A percentile compares a stretch with the other conserved stretches of the same genome.
Conservation (phyloP, 2,888 invertebrate species). For the Himalopsyche tibetana region DNA sequence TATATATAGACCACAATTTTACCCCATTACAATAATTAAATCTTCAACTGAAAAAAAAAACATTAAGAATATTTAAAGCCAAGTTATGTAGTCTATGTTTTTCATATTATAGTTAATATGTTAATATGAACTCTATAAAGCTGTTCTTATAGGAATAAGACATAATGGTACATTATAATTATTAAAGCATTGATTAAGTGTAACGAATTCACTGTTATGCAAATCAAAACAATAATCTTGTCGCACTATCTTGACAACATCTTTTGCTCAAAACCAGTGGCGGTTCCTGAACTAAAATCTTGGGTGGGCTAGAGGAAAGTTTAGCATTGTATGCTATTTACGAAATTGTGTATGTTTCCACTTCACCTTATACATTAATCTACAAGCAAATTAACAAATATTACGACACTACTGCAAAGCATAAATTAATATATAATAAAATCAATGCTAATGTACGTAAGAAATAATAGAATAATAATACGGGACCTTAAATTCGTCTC, state of each 20-base stretch:
- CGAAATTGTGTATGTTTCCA: too few species aligned
- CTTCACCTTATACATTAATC: too few species aligned
- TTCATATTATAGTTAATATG: constrained; percentile 70
- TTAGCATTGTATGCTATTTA: too few species aligned
- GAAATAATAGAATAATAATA: too few species aligned
- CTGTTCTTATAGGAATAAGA: constrained; percentile 63
- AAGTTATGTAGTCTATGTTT: constrained; percentile 78
- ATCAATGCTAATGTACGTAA: too few species aligned
- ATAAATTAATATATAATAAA: too few species aligned
- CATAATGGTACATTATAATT: constrained; percentile 63
- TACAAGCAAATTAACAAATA: too few species aligned
- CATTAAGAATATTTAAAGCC: constrained; percentile 73
- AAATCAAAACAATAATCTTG: constrained; percentile 18
- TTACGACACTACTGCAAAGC: too few species aligned
- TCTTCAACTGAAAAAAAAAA: constrained; percentile 62
- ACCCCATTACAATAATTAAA: constrained; percentile 61
- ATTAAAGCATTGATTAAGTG: constrained; percentile 65
- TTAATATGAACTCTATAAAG: constrained; percentile 65
- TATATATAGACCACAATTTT: constrained; percentile 61
- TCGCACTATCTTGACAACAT: background rate
- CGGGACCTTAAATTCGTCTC: too few species aligned
- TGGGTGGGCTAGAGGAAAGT: too few species aligned
- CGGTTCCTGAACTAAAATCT: too few species aligned
- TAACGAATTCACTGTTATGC: constrained; percentile 55
- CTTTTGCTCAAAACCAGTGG: too few species aligned